Conservation (phyloP, 2,113 vertebrate species). For the Prietella phreatophila region DNA sequence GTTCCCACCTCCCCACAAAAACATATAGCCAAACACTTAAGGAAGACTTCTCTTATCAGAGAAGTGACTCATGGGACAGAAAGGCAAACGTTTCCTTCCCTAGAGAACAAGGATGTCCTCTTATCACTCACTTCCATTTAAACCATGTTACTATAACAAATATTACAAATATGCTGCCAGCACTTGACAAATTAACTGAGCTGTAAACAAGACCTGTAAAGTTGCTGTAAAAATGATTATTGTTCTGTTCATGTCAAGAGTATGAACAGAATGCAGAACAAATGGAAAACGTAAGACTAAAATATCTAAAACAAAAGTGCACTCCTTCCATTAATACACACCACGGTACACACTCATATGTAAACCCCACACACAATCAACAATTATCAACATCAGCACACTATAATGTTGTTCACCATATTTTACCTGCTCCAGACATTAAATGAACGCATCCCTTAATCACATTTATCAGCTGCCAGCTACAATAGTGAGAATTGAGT, state of each 20-base stretch:
- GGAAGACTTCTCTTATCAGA: conserved; percentile 38
- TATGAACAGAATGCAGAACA: neutral
- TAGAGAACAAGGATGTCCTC: conserved; percentile 8
- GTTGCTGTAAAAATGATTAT: no score
- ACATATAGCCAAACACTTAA: conserved; percentile 10
- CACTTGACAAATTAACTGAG: neutral
- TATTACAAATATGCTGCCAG: neutral
- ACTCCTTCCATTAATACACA: neutral
- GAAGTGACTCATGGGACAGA: conserved; percentile 45
- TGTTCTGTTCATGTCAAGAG: no score
- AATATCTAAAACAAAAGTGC: neutral
- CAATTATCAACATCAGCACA: neutral
- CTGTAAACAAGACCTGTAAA: neutral
- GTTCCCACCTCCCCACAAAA: conserved; percentile 4
- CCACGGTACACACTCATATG: neutral
- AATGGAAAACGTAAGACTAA: neutral
- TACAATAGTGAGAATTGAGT: neutral
- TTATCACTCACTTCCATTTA: conserved; percentile 26
- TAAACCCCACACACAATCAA: neutral
- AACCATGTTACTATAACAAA: neutral
- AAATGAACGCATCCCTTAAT: neutral
- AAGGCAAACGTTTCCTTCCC: conserved; percentile 52
- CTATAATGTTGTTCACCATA: neutral
- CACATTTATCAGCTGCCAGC: neutral
- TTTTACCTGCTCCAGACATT: neutral